phyloP scores from a whole-genome alignment of 2,113 vertebrate species.

The Antennarius striatus region DNA sequence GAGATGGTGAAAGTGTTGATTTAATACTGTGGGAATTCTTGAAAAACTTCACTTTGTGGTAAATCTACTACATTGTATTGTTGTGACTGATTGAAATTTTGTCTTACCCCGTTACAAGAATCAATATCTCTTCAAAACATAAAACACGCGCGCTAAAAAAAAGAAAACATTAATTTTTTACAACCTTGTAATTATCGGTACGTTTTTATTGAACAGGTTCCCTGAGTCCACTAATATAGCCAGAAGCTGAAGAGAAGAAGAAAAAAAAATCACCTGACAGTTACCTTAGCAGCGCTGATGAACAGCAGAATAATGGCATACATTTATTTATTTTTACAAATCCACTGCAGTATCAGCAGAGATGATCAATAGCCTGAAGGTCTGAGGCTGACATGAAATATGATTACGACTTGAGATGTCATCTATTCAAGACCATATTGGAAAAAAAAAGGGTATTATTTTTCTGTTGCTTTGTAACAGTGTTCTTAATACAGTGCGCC shows the following conservation, averaged over 20 bases:
- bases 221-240: too few species aligned
- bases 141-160: too few species aligned
- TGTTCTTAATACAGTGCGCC: too few species aligned
- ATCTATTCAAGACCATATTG: slow-evolving; percentile 2
- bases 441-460: too few species aligned
- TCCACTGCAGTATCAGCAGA: neutral
- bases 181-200: too few species aligned
- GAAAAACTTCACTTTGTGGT: slow-evolving; percentile 23
- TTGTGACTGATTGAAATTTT: slow-evolving; percentile 18
- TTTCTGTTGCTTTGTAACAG: too few species aligned
- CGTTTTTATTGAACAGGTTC: too few species aligned
- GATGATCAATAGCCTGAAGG: slow-evolving; percentile 13
- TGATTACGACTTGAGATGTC: slow-evolving; percentile 21
- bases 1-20: slow-evolving; percentile 39
- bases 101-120: too few species aligned
- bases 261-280: too few species aligned
- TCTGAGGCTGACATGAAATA: slow-evolving; percentile 32
- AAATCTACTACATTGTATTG: slow-evolving; percentile 25
- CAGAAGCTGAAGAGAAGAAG: too few species aligned
- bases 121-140: too few species aligned
- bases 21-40: slow-evolving; percentile 45
- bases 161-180: too few species aligned
- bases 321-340: slow-evolving; percentile 8
- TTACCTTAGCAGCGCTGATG: neutral
- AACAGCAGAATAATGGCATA: neutral